Conservation (phyloP, 2,113 vertebrate genomes). For the Uria aalge region DNA sequence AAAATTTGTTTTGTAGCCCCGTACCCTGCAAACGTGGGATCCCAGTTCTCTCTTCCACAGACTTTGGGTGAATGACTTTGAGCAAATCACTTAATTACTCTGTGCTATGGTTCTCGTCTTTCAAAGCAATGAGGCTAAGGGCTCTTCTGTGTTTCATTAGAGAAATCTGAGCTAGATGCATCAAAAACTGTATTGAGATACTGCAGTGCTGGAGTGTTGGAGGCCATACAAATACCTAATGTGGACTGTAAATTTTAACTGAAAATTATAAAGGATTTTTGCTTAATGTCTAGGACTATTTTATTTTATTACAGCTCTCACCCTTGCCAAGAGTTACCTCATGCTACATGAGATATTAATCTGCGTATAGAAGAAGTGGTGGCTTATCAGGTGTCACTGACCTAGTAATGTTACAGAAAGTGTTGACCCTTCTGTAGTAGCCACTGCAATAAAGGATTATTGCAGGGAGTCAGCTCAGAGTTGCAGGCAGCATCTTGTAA, state of each 20-base stretch:
- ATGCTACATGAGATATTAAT: background rate
- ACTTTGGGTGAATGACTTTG: background rate
- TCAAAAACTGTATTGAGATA: background rate
- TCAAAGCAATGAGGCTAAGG: background rate
- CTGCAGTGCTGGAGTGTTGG: background rate
- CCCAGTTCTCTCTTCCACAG: background rate
- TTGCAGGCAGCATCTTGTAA: background rate
- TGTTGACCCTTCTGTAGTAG: background rate
- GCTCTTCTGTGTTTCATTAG: background rate
- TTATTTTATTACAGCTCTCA: background rate
- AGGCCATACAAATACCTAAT: background rate
- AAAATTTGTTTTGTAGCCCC: background rate
- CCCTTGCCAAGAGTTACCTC: slow-evolving; percentile 8
- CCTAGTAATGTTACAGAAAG: background rate
- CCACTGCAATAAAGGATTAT: background rate
- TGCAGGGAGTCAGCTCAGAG: background rate
- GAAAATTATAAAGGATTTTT: background rate
- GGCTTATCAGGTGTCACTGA: background rate
- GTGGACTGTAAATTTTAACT: background rate
- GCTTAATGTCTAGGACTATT: background rate
- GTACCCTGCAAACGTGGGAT: background rate
- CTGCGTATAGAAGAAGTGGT: background rate
- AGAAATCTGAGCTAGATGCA: background rate
- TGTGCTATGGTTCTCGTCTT: background rate
- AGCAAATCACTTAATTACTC: background rate